These are phyloP conservation scores for Gari tellinella DNA, from an alignment of 2,888 invertebrate species.

Conservation along the genomic window DNA sequence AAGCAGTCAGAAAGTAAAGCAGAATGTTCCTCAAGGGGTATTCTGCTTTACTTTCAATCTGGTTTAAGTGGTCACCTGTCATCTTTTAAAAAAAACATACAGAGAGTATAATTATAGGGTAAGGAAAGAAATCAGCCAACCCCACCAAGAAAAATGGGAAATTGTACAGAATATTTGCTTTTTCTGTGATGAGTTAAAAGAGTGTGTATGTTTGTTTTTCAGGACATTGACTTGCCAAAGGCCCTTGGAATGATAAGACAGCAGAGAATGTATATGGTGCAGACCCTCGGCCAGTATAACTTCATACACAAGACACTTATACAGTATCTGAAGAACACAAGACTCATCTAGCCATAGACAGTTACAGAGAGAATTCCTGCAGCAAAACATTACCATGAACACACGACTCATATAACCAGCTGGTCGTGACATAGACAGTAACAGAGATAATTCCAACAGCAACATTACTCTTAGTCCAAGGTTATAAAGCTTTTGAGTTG, in stretches of 20 bases:
- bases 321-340: constrained; percentile 93
- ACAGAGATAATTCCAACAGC: too few species aligned
- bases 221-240: constrained; percentile 94
- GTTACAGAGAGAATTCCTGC: neutral
- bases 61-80: too few species aligned
- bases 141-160: neutral
- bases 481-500: too few species aligned
- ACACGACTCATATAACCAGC: too few species aligned
- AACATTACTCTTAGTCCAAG: too few species aligned
- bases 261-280: constrained; percentile 94
- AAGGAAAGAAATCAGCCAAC: too few species aligned
- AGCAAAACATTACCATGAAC: neutral
- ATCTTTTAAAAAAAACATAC: too few species aligned
- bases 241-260: constrained; percentile 92
- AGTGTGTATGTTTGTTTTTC: constrained; percentile 70
- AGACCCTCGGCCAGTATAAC: constrained; percentile 94
- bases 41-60: too few species aligned
- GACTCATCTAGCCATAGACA: constrained; percentile 89
- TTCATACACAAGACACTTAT: constrained; percentile 94
- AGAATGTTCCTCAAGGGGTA: too few species aligned
- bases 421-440: too few species aligned
- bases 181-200: neutral
- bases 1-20: too few species aligned
- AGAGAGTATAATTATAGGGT: too few species aligned
- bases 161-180: neutral